Percentiles rank a stretch among this genome's conserved stretches.
Conservation (phyloP, 2,888 invertebrate species). For the Cheilosia soror region DNA sequence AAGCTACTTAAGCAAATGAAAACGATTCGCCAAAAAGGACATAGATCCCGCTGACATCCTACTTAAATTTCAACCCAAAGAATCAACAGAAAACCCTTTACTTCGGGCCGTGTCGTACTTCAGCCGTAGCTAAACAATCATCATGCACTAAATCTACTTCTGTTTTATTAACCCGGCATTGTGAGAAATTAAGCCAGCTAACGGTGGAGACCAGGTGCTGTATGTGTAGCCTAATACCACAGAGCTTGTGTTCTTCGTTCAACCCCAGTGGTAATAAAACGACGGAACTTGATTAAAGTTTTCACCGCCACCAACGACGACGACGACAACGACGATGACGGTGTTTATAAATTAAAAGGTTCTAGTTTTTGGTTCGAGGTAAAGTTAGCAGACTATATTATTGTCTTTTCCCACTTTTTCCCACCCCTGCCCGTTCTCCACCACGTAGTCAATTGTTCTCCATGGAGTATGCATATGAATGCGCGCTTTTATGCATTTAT, state of each 20-base stretch:
- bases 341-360: constrained; percentile 75
- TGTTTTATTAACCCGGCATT: constrained; percentile 71
- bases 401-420: constrained; percentile 32
- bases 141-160: constrained; percentile 69
- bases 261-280: constrained; percentile 64
- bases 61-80: constrained; percentile 24
- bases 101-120: constrained; percentile 4
- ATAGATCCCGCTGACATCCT: constrained; percentile 39
- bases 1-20: constrained; percentile 67
- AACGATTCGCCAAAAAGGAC: constrained; percentile 50
- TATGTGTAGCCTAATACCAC: constrained; percentile 30
- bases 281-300: constrained; percentile 73
- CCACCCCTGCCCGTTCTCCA: not conserved
- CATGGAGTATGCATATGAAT: constrained; percentile 56
- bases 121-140: constrained; percentile 58
- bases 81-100: constrained; percentile 28
- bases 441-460: constrained; percentile 57
- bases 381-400: constrained; percentile 58
- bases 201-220: constrained; percentile 56
- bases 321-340: constrained; percentile 30
- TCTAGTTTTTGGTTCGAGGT: constrained; percentile 54
- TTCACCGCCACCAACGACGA: constrained; percentile 42
- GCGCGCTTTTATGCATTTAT: constrained; percentile 80
- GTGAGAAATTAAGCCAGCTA: constrained; percentile 65
- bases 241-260: constrained; percentile 39